phyloP scores from a whole-genome alignment of 2,797 vertebrate species.

The Ctenochaetus hawaiiensis region DNA sequence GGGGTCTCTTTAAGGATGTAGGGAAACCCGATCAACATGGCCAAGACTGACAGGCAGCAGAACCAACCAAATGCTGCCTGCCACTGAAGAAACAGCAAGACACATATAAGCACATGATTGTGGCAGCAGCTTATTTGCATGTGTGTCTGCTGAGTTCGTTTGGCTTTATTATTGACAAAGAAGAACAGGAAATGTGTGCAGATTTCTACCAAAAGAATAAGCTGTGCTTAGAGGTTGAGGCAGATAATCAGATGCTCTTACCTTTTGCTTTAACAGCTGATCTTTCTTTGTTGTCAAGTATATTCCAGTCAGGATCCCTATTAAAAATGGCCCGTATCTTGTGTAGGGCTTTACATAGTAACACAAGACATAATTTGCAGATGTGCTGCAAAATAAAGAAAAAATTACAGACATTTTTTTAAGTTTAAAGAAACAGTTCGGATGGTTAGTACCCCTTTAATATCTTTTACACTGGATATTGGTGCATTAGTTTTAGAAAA shows the following conservation, averaged over 20 bases:
- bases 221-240: neutral
- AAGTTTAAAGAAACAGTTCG: neutral
- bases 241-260: conserved; percentile 46
- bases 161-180: neutral
- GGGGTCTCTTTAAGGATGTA: conserved; percentile 82
- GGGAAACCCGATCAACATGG: conserved; percentile 79
- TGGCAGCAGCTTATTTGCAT: no score
- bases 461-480: no score
- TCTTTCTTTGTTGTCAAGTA: conserved; percentile 80
- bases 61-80: conserved; percentile 87
- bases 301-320: conserved; percentile 87
- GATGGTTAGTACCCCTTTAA: no score
- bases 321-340: conserved; percentile 88
- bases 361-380: conserved; percentile 81
- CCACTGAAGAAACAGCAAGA: conserved; percentile 71
- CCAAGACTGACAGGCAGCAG: conserved; percentile 81
- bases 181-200: neutral
- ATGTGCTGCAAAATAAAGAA: conserved; percentile 68
- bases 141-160: neutral
- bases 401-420: neutral
- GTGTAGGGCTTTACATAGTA: conserved; percentile 92
- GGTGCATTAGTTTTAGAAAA: neutral
- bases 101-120: neutral
- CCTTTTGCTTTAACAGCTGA: conserved; percentile 84
- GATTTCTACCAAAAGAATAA: neutral